Conservation (phyloP, 2,113 vertebrate genomes). For the Leucopsar rothschildi region DNA sequence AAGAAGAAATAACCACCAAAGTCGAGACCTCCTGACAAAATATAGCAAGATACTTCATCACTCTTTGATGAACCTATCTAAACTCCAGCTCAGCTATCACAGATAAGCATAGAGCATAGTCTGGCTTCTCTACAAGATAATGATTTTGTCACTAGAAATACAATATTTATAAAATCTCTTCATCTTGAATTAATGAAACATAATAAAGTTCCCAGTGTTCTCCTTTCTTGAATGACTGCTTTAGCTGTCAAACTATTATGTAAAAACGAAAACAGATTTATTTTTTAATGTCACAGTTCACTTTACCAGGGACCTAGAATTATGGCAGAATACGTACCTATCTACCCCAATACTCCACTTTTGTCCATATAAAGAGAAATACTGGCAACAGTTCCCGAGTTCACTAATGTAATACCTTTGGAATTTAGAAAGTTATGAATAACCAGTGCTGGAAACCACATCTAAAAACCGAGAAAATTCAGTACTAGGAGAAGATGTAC, state of each 20-base stretch:
- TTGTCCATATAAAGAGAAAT: background rate
- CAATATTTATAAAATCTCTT: background rate
- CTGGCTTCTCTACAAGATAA: background rate
- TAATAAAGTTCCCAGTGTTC: background rate
- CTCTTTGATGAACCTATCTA: background rate
- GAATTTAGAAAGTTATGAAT: background rate
- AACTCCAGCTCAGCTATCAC: background rate
- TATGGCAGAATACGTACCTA: background rate
- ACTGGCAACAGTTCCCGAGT: background rate
- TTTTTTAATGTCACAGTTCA: background rate
- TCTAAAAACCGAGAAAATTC: background rate
- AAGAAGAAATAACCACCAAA: background rate
- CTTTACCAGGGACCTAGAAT: background rate
- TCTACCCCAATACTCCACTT: background rate
- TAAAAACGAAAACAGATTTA: background rate
- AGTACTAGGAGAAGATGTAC: background rate
- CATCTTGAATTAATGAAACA: background rate
- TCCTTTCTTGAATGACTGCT: background rate
- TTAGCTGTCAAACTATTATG: background rate
- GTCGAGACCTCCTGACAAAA: fast-evolving
- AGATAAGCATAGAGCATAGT: background rate
- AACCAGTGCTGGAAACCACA: background rate
- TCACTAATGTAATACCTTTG: background rate
- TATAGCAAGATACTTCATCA: background rate
- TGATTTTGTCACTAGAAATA: background rate